Evolutionary conservation across 2,797 vertebrate species (phyloP).

Genomic region (Botia almorhae): DNA sequence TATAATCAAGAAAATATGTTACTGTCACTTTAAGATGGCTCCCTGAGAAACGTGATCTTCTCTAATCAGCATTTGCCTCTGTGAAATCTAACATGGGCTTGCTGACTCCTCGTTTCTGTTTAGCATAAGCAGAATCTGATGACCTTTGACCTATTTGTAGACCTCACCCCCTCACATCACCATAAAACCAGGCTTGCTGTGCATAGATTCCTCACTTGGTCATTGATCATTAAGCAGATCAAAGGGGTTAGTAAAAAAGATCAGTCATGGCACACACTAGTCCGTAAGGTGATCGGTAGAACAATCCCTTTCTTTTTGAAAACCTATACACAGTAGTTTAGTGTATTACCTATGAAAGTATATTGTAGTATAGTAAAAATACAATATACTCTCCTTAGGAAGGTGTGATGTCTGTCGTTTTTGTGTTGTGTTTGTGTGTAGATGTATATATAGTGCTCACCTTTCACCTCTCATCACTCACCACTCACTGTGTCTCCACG

Average conservation of each 20-base stretch:
- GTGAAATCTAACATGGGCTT: conserved; percentile 73
- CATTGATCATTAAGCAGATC: conserved; percentile 69
- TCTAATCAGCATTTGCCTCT: conserved; percentile 69
- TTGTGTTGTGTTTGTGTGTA: conserved; percentile 44
- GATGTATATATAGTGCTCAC: conserved; percentile 48
- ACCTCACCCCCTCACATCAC: conserved; percentile 53
- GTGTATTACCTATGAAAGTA: conserved; percentile 1
- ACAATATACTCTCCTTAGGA: conserved; percentile 1
- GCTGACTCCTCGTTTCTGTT: conserved; percentile 73
- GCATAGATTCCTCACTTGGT: conserved; percentile 65
- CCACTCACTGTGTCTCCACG: conserved; percentile 27
- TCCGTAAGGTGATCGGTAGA: conserved; percentile 14
- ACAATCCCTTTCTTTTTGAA: not conserved
- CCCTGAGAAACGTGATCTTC: conserved; percentile 66
- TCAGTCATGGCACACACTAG: conserved; percentile 52
- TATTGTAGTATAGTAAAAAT: not conserved
- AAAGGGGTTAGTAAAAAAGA: conserved; percentile 60
- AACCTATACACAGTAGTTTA: not conserved
- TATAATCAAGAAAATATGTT: not conserved
- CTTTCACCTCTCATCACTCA: conserved; percentile 52
- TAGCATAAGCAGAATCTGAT: conserved; percentile 65
- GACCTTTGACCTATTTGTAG: conserved; percentile 72
- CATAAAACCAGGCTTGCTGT: conserved; percentile 59
- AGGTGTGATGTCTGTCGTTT: conserved; percentile 39
- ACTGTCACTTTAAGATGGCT: conserved; percentile 66